phyloP scores from a whole-genome alignment of 2,113 vertebrate species.

The Ceratotherium simum region DNA sequence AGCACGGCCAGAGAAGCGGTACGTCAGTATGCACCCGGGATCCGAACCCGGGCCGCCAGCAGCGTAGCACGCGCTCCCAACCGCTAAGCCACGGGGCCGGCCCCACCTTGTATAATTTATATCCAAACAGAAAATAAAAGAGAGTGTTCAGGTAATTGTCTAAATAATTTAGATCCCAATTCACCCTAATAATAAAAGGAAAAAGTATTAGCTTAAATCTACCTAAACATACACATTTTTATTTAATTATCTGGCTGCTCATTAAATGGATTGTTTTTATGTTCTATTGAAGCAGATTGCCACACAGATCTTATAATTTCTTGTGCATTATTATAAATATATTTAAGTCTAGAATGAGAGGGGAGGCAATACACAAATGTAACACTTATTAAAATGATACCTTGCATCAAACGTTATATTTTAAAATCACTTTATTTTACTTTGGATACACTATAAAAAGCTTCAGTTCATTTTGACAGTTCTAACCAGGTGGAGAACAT shows the following conservation, averaged over 20 bases:
- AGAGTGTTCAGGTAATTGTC: background rate
- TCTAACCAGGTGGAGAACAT: background rate
- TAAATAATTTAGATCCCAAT: background rate
- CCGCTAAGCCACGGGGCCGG: too few species aligned
- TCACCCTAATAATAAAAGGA: background rate
- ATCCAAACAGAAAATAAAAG: background rate
- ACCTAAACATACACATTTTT: background rate
- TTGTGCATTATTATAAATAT: background rate
- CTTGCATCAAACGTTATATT: background rate
- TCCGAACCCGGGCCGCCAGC: too few species aligned
- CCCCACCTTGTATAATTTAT: background rate
- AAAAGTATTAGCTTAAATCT: background rate
- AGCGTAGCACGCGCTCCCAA: too few species aligned
- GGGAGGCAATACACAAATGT: background rate
- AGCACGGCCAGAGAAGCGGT: too few species aligned
- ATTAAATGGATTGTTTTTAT: background rate
- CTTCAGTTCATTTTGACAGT: background rate
- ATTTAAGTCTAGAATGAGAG: background rate
- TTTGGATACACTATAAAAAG: background rate
- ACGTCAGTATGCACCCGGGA: too few species aligned
- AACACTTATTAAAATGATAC: background rate
- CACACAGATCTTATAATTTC: background rate
- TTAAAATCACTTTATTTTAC: background rate
- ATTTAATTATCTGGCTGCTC: background rate
- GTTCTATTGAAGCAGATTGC: background rate